Evolutionary conservation across 2,113 vertebrate genomes (phyloP), one percentile per base, ranked within the genome.

Genomic region (Tinamus guttatus): DNA sequence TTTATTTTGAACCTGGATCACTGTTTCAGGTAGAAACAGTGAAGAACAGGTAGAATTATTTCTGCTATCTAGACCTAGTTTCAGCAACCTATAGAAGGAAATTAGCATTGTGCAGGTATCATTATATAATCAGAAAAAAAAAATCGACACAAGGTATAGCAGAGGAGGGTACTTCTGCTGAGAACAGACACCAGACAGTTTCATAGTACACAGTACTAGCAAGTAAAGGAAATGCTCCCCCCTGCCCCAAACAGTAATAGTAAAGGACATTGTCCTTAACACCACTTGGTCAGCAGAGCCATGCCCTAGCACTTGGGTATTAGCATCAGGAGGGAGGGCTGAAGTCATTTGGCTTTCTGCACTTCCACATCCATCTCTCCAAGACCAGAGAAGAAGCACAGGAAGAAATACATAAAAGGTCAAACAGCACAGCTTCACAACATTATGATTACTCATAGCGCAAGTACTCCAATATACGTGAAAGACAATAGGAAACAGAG

Each of bases 171-270:
- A n/a, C 40, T 47, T 76, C 54, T 67, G 17, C 6, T 43, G 36
- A 10, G 11, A 85, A 18, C 11, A 17, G 19, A n/a, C 13, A 28
- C 32, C 7, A 5, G 7, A 4, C 40, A 25, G 40, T 69, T 81
- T 28, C 20, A 22, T 49, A 49, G 47, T 11, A 18, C 36, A 69
- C 16, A 28, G 54, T 24, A 11, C 16, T 68, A 56, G 27, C 16
- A 80, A 24, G 17, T 17, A 38, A 27, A 27, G 51, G 51, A 54
- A 49, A 49, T 9, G 25, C 13, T 25, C 25, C 25, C 51, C 51
- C 24, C 8, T 52, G 12, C 25, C 51, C 51, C 51, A 2, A 0
- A 11, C 30, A 22, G 1, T 9, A 32, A 14, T 14, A 90, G 9
- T 15, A 11, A 19, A 32, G 36, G 12, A 27, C 51, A 27, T 54